phyloP scores from a whole-genome alignment of 2,888 invertebrate species.

The Chrysodeixis includens region DNA sequence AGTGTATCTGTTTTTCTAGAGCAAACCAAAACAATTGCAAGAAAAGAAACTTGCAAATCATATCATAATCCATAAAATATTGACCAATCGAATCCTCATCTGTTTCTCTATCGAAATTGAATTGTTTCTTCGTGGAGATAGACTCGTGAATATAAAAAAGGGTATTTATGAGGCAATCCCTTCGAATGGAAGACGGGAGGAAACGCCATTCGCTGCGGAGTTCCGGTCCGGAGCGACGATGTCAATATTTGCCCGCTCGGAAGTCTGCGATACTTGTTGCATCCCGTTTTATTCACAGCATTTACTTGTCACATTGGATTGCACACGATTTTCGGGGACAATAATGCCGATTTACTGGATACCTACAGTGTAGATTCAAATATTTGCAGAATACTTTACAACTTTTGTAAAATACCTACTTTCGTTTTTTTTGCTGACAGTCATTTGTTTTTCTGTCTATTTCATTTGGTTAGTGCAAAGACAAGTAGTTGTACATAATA shows the following conservation, averaged over 20 bases:
- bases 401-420: not conserved
- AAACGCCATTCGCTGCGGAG: slow-evolving; percentile 57
- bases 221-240: slow-evolving; percentile 59
- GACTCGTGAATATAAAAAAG: slow-evolving; percentile 35
- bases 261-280: slow-evolving; percentile 59
- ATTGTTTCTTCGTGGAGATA: slow-evolving; percentile 32
- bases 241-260: slow-evolving; percentile 57
- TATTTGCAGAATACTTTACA: too few relatives aligned
- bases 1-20: not conserved
- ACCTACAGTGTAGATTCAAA: not conserved
- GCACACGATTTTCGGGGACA: slow-evolving; percentile 17
- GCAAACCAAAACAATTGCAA: not conserved
- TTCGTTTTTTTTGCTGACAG: too few relatives aligned
- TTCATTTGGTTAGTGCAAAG: not conserved
- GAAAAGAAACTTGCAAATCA: not conserved
- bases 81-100: slow-evolving; percentile 34
- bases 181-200: slow-evolving; percentile 49
- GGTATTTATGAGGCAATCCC: slow-evolving; percentile 28
- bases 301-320: slow-evolving; percentile 2
- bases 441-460: not conserved
- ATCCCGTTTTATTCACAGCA: slow-evolving; percentile 28
- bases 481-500: not conserved
- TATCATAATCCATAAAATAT: slow-evolving; percentile 10
- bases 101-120: slow-evolving; percentile 11
- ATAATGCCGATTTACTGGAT: not conserved